A percentile compares a stretch with the other conserved stretches of the same genome.
phyloP scores from a whole-genome alignment of 1,140 invertebrate species.

The Babylonia areolata region DNA sequence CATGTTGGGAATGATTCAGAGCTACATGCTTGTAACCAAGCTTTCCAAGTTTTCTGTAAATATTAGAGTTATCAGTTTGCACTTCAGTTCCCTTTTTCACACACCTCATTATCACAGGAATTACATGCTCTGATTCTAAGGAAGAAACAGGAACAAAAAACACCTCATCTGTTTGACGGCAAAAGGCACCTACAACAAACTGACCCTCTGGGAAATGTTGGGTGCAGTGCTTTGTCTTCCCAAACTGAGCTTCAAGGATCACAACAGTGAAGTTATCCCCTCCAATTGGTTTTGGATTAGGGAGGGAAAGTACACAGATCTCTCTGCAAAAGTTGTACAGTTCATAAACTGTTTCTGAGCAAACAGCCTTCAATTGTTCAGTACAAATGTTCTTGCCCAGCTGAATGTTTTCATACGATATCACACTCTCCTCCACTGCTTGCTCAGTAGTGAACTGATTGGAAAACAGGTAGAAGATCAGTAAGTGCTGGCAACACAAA shows the following conservation, averaged over 20 bases:
- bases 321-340: slow-evolving; percentile 7
- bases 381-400: background rate
- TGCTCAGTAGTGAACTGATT: slow-evolving; percentile 3
- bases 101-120: background rate
- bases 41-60: background rate
- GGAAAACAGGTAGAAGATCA: background rate
- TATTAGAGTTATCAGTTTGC: background rate
- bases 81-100: background rate
- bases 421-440: background rate
- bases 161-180: background rate
- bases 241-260: background rate
- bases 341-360: background rate
- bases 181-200: background rate
- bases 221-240: background rate
- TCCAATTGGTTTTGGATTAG: background rate
- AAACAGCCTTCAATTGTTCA: background rate
- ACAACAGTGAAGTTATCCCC: background rate
- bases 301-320: background rate
- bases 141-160: background rate
- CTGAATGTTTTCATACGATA: background rate
- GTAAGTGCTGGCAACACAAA: background rate
- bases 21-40: background rate
- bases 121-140: background rate
- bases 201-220: background rate
- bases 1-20: background rate